Percentiles rank a stretch among this genome's conserved stretches.
Conservation (phyloP, 2,888 invertebrate species). For the Dolichopus griseipennis region DNA sequence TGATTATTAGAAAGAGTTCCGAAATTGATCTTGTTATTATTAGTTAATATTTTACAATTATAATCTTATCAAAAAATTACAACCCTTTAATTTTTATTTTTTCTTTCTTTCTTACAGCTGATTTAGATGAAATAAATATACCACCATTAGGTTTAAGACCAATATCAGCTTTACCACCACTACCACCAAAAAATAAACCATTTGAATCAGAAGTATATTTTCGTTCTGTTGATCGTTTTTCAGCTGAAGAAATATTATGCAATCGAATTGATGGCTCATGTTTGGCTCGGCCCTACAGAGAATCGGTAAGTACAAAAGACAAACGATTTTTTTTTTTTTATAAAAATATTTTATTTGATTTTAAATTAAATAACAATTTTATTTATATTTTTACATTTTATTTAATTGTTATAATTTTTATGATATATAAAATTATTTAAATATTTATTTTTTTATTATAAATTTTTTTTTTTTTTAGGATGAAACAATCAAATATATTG, state of each 20-base stretch:
- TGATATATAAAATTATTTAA: constrained; percentile 5
- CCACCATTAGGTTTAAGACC: constrained; percentile 9
- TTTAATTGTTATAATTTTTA: neutral
- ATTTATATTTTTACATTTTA: neutral
- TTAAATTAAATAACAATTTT: neutral
- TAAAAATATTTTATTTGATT: constrained; percentile 4
- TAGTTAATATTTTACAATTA: no score
- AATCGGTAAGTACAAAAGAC: constrained; percentile 24
- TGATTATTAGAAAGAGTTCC: no score
- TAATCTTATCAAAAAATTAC: no score
- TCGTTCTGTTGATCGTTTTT: constrained; percentile 35
- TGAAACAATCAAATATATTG: constrained; percentile 37
- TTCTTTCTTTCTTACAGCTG: neutral
- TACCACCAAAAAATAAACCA: constrained; percentile 21
- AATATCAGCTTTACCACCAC: neutral
- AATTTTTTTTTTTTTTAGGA: constrained; percentile 28
- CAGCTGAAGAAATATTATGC: constrained; percentile 34
- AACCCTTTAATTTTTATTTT: no score
- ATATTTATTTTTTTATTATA: constrained; percentile 11
- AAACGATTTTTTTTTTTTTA: neutral
- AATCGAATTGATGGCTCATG: constrained; percentile 38
- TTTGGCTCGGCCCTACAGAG: constrained; percentile 40
- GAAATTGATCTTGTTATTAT: no score
- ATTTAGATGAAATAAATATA: constrained; percentile 10
- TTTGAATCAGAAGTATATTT: constrained; percentile 39